Percentiles rank a stretch among this genome's conserved stretches.
Evolutionary conservation across 2,113 vertebrate genomes (phyloP).

Genomic region (Nyctereutes procyonoides): DNA sequence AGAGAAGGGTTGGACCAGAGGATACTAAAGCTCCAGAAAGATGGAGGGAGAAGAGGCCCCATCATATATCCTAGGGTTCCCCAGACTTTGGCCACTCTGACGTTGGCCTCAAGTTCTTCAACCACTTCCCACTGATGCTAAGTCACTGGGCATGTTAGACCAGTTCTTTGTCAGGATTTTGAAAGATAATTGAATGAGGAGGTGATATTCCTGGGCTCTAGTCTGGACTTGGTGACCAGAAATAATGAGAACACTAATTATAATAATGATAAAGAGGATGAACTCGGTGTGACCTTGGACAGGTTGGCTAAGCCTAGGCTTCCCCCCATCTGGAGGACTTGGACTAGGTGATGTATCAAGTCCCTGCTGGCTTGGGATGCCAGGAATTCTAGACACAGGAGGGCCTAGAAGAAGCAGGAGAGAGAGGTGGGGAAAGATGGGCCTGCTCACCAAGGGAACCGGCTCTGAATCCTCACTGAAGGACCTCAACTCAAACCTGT

Average conservation of each 20-base stretch:
- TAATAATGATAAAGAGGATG: background rate
- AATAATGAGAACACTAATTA: background rate
- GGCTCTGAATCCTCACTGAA: background rate
- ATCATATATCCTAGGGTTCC: background rate
- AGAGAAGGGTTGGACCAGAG: background rate
- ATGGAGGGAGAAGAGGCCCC: background rate
- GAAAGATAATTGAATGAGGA: background rate
- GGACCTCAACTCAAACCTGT: background rate
- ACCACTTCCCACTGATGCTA: background rate
- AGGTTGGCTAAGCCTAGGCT: background rate
- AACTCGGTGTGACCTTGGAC: fast-evolving
- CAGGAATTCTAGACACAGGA: background rate
- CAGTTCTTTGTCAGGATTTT: background rate
- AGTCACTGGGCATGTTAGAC: background rate
- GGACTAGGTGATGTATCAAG: background rate
- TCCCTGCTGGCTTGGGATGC: background rate
- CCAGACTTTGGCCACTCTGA: background rate
- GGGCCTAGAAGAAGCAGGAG: background rate
- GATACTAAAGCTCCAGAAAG: background rate
- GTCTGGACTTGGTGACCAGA: background rate
- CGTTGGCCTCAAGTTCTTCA: background rate
- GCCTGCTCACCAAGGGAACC: background rate
- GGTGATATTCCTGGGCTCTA: background rate
- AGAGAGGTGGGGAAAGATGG: background rate
- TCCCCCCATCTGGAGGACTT: background rate